These are phyloP conservation scores for Pyralis farinalis DNA, from an alignment of 2,888 invertebrate species.

Conservation along the genomic window DNA sequence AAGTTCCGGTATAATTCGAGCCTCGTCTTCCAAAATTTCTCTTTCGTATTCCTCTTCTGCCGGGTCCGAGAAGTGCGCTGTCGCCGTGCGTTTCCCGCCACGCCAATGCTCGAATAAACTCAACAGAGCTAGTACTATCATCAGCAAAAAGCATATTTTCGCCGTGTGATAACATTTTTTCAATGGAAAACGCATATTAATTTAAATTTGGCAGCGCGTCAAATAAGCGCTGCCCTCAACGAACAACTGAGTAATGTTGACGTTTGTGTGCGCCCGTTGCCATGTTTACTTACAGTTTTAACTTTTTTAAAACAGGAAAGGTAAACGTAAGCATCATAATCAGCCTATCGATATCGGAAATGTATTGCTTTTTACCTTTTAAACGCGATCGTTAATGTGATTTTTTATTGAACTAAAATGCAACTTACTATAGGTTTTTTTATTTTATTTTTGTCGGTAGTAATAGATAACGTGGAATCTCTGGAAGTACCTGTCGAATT, in stretches of 20 bases:
- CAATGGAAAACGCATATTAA: slow-evolving; percentile 59
- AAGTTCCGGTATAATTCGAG: slow-evolving; percentile 83
- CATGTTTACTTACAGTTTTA: slow-evolving; percentile 53
- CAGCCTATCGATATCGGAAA: slow-evolving; percentile 24
- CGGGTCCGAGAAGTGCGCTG: slow-evolving; percentile 36
- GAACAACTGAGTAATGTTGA: slow-evolving; percentile 49
- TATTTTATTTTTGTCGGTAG: too few relatives aligned
- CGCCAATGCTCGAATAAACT: slow-evolving; percentile 66
- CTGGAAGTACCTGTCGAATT: too few relatives aligned
- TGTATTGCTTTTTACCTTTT: slow-evolving; percentile 14
- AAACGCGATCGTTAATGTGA: too few relatives aligned
- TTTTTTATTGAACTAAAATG: too few relatives aligned
- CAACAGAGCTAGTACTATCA: slow-evolving; percentile 54
- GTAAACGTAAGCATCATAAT: slow-evolving; percentile 80
- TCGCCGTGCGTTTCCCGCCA: slow-evolving; percentile 51
- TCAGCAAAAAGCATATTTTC: slow-evolving; percentile 47
- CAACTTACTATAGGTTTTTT: too few relatives aligned
- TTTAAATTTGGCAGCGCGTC: slow-evolving; percentile 17
- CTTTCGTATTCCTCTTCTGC: slow-evolving; percentile 58
- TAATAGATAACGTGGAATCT: too few relatives aligned
- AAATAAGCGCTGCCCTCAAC: slow-evolving; percentile 32
- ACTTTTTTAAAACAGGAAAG: slow-evolving; percentile 61
- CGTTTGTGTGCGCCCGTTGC: slow-evolving; percentile 30
- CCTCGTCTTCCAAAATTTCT: slow-evolving; percentile 82
- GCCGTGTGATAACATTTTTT: slow-evolving; percentile 62